These are phyloP conservation scores for Apamea monoglypha DNA, from an alignment of 2,888 invertebrate species.

Conservation along the genomic window DNA sequence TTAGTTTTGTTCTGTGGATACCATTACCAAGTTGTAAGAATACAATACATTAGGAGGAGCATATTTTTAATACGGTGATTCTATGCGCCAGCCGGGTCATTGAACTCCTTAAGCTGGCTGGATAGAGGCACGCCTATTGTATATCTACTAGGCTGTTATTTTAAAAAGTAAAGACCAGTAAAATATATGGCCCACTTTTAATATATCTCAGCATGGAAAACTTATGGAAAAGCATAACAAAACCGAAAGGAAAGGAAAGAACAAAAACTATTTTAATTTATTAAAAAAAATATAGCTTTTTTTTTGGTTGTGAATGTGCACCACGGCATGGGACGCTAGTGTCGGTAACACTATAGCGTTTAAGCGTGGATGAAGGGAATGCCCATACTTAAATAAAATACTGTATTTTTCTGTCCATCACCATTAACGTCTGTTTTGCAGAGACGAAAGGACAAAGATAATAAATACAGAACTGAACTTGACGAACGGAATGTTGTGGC, in stretches of 20 bases:
- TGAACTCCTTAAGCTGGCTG: not conserved
- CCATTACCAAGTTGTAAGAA: not conserved
- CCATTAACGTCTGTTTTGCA: not conserved
- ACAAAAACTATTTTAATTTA: not conserved
- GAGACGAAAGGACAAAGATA: too few relatives aligned
- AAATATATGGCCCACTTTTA: not conserved
- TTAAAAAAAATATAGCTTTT: not conserved
- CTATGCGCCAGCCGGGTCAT: not conserved
- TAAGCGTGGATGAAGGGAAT: not conserved
- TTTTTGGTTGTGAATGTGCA: not conserved
- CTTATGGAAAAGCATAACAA: too few relatives aligned
- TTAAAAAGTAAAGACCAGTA: not conserved
- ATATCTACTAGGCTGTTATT: too few relatives aligned
- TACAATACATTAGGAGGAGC: not conserved
- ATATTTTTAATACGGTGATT: not conserved
- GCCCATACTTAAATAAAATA: not conserved
- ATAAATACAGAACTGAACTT: not conserved
- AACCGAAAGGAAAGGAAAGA: not conserved
- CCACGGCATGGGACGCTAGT: not conserved
- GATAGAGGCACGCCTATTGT: not conserved
- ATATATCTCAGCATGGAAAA: not conserved
- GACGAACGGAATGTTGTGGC: not conserved
- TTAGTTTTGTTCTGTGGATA: too few relatives aligned
- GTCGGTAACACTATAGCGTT: not conserved
- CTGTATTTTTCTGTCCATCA: not conserved